Evolutionary conservation across 2,113 vertebrate species (phyloP).

Genomic region (Leucosticte australis): DNA sequence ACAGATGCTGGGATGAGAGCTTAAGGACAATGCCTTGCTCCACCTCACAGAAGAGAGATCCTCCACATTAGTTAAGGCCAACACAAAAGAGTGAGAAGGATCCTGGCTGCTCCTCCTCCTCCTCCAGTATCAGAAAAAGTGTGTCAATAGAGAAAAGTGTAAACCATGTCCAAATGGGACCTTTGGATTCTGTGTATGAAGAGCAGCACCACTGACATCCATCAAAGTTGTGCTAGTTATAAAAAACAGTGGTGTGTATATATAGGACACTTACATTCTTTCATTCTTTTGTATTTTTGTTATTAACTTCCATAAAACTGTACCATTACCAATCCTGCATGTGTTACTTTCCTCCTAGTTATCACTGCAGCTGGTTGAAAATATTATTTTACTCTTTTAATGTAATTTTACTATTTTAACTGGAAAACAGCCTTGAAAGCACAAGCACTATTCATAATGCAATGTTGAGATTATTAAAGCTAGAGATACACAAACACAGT

Average conservation of each 20-base stretch:
- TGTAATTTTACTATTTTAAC: constrained; percentile 2
- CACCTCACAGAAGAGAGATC: not conserved
- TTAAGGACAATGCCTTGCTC: not conserved
- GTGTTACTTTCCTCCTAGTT: not conserved
- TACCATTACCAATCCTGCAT: not conserved
- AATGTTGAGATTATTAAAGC: constrained; percentile 28
- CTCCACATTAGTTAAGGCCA: not conserved
- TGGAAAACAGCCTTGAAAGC: not conserved
- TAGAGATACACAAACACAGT: constrained; percentile 5
- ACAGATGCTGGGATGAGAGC: not conserved
- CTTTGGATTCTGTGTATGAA: not conserved
- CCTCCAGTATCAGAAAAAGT: not conserved
- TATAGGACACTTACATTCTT: not conserved
- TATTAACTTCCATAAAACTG: not conserved
- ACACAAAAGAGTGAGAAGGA: not conserved
- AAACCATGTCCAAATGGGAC: not conserved
- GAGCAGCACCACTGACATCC: not conserved
- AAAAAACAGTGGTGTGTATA: not conserved
- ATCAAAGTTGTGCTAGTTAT: not conserved
- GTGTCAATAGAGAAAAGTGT: not conserved
- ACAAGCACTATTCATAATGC: not conserved
- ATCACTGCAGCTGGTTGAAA: not conserved
- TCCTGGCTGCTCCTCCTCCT: not conserved
- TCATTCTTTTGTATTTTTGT: not conserved
- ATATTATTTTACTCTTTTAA: not conserved